phyloP scores from a whole-genome alignment of 2,888 invertebrate genomes.

The Diploptera punctata region DNA sequence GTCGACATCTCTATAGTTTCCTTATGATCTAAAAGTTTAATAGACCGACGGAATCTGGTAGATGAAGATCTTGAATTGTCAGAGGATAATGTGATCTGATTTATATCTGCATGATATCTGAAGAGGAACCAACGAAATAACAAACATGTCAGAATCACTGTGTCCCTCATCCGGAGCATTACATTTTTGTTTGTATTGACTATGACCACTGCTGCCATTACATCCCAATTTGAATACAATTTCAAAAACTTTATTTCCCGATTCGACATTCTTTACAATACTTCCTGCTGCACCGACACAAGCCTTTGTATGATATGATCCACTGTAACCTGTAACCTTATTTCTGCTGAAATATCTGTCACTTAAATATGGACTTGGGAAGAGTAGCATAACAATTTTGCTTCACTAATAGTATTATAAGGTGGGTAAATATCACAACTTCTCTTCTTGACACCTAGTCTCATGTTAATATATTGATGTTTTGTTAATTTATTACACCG shows the following conservation, averaged over 20 bases:
- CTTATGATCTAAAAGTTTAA: slow-evolving; percentile 41
- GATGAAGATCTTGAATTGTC: not conserved
- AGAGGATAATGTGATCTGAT: not conserved
- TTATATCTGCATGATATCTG: not conserved
- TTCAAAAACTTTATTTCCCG: not conserved
- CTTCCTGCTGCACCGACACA: not conserved
- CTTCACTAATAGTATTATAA: not conserved
- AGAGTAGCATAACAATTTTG: not conserved
- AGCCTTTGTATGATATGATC: not conserved
- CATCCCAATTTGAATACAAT: not conserved
- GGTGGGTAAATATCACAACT: not conserved
- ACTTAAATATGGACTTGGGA: not conserved
- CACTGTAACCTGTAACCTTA: not conserved
- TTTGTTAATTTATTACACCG: not conserved
- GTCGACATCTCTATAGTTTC: slow-evolving; percentile 35
- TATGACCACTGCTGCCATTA: not conserved
- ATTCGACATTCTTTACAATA: not conserved
- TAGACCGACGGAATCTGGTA: slow-evolving; percentile 23
- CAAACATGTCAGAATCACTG: not conserved
- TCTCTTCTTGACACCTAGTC: not conserved
- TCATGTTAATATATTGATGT: not conserved
- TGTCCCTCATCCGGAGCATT: too few species aligned
- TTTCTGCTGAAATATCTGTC: not conserved
- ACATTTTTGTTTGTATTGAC: not conserved
- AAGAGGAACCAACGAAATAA: not conserved